phyloP scores from a whole-genome alignment of 1,140 invertebrate genomes.

The Anoplolepis gracilipes region DNA sequence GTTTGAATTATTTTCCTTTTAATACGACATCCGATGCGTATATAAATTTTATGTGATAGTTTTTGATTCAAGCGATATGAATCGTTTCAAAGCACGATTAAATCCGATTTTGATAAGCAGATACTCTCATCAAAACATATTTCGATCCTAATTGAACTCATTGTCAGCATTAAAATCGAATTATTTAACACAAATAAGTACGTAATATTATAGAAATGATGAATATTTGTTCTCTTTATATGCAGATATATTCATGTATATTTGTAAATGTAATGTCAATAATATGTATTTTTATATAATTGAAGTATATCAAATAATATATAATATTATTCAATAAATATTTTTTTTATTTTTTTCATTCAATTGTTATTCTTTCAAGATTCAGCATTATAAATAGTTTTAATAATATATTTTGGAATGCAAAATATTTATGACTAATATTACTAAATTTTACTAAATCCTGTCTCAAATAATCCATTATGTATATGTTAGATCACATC shows the following conservation, averaged over 20 bases:
- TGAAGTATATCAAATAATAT: too few species aligned
- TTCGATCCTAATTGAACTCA: slow-evolving; percentile 9
- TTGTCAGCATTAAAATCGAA: slow-evolving; percentile 40
- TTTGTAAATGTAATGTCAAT: neutral
- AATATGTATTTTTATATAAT: too few species aligned
- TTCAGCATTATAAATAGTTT: neutral
- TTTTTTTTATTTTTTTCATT: neutral
- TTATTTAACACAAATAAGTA: slow-evolving; percentile 21
- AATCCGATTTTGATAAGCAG: slow-evolving; percentile 55
- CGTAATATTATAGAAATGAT: neutral
- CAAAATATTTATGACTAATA: neutral
- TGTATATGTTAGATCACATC: neutral
- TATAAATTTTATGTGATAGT: slow-evolving; percentile 43
- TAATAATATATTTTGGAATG: neutral
- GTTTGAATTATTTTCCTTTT: neutral
- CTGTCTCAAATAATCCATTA: neutral
- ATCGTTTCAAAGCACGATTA: slow-evolving; percentile 27
- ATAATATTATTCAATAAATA: neutral
- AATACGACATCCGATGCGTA: neutral
- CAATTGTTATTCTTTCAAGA: neutral
- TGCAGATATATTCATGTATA: neutral
- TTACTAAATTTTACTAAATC: neutral
- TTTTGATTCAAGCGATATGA: slow-evolving; percentile 14
- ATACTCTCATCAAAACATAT: slow-evolving; percentile 17
- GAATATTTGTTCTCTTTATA: neutral